Conservation (phyloP, 2,797 vertebrate species). For the Enteromius radiatus region DNA sequence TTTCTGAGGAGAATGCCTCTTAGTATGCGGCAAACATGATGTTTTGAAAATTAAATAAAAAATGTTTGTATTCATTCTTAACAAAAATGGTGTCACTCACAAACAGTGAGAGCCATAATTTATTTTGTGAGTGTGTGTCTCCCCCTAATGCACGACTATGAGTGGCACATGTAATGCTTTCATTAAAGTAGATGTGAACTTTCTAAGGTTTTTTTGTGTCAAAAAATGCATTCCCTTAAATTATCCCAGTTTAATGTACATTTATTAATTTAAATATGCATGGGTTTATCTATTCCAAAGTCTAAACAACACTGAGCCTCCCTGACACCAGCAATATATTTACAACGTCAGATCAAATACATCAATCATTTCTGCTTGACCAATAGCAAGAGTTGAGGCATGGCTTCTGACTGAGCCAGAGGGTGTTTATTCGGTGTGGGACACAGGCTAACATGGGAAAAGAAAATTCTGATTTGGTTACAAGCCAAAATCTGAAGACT, state of each 20-base stretch:
- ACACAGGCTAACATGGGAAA: neutral
- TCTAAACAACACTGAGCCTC: neutral
- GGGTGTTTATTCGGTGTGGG: neutral
- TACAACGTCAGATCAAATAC: neutral
- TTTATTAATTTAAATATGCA: neutral
- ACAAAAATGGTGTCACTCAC: neutral
- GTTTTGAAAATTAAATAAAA: neutral
- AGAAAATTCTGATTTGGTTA: neutral
- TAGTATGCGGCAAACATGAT: neutral
- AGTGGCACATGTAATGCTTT: constrained; percentile 1
- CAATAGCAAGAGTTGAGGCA: neutral
- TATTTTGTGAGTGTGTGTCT: constrained; percentile 39
- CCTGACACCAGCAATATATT: neutral
- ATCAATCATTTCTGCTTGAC: neutral
- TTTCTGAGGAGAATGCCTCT: constrained; percentile 23
- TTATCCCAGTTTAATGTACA: neutral
- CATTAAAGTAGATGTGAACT: neutral
- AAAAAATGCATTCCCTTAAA: neutral
- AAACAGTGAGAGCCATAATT: neutral
- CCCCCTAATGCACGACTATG: constrained; percentile 26
- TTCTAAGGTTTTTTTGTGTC: neutral
- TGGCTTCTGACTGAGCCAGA: neutral
- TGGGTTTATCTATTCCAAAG: neutral
- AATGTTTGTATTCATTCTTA: neutral
- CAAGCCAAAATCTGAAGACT: neutral